Evolutionary conservation across 2,888 invertebrate genomes (phyloP).

Genomic region (Byasa hedistus): DNA sequence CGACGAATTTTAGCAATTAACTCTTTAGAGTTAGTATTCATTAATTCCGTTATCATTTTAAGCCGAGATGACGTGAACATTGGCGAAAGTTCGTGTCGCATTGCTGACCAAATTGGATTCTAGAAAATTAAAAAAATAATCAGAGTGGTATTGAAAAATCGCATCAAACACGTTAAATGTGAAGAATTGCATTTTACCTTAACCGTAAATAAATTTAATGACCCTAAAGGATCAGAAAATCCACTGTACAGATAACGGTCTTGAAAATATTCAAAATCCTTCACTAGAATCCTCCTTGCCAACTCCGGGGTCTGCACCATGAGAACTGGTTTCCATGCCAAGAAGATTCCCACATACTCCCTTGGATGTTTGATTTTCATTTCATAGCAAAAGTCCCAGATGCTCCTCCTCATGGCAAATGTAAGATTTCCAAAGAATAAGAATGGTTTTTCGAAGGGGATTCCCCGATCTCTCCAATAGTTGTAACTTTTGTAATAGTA

Average conservation of each 20-base stretch:
- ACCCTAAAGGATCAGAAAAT: slow-evolving; percentile 55
- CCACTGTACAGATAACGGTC: slow-evolving; percentile 51
- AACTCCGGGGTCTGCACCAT: slow-evolving; percentile 58
- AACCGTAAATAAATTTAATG: slow-evolving; percentile 59
- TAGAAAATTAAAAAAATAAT: slow-evolving; percentile 34
- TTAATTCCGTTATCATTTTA: slow-evolving; percentile 54
- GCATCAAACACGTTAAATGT: not conserved
- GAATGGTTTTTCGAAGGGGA: slow-evolving; percentile 53
- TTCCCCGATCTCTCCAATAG: slow-evolving; percentile 58
- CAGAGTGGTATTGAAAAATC: not conserved
- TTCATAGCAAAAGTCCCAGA: slow-evolving; percentile 50
- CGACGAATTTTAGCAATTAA: slow-evolving; percentile 54
- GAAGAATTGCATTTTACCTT: slow-evolving; percentile 45
- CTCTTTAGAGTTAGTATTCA: slow-evolving; percentile 58
- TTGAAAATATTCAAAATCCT: slow-evolving; percentile 55
- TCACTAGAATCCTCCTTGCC: slow-evolving; percentile 51
- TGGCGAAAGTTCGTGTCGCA: slow-evolving; percentile 57
- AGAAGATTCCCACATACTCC: slow-evolving; percentile 57
- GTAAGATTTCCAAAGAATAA: slow-evolving; percentile 54
- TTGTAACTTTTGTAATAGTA: slow-evolving; percentile 48
- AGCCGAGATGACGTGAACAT: slow-evolving; percentile 59
- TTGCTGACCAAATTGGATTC: slow-evolving; percentile 58
- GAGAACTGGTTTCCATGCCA: slow-evolving; percentile 54
- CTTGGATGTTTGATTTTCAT: slow-evolving; percentile 43
- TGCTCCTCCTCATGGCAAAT: slow-evolving; percentile 56